These are phyloP conservation scores for Caenorhabditis panamensis DNA, from an alignment of 2,888 invertebrate species.

Conservation along the genomic window DNA sequence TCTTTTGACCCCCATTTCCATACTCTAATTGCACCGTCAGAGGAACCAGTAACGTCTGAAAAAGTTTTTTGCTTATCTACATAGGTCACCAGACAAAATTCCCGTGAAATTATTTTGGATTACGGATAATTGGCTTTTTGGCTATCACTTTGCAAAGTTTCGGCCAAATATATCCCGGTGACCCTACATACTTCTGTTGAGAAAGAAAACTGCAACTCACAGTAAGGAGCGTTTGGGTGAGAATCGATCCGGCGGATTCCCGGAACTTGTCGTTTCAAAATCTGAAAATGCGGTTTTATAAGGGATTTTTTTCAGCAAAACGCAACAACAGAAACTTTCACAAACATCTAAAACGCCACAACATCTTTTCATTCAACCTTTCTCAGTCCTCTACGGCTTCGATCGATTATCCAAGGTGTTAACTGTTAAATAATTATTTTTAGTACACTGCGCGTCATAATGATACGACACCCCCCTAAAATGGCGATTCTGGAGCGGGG, in stretches of 20 bases:
- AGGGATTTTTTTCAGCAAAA: too few species aligned
- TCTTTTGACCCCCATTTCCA: slow-evolving; percentile 97
- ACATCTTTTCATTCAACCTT: slow-evolving; percentile 34
- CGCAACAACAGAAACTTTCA: too few species aligned
- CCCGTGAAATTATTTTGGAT: not conserved
- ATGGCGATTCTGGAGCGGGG: too few species aligned
- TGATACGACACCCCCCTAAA: too few species aligned
- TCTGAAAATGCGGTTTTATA: slow-evolving; percentile 84
- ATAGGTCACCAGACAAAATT: too few species aligned
- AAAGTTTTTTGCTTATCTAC: too few species aligned
- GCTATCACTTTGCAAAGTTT: not conserved
- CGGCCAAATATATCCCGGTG: too few species aligned
- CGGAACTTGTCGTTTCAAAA: slow-evolving; percentile 93
- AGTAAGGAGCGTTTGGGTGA: slow-evolving; percentile 95
- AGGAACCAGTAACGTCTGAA: slow-evolving; percentile 90
- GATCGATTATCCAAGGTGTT: slow-evolving; percentile 93
- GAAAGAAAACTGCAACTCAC: slow-evolving; percentile 88
- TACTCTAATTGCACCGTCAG: slow-evolving; percentile 94
- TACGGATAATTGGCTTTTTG: not conserved
- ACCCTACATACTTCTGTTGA: not conserved
- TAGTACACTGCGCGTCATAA: too few species aligned
- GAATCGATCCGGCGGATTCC: slow-evolving; percentile 95
- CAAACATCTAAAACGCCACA: slow-evolving; percentile 18
- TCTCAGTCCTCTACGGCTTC: slow-evolving; percentile 93
- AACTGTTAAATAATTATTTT: slow-evolving; percentile 35